These are phyloP conservation scores for Tiphia femorata DNA, from an alignment of 2,888 invertebrate genomes.

Conservation along the genomic window DNA sequence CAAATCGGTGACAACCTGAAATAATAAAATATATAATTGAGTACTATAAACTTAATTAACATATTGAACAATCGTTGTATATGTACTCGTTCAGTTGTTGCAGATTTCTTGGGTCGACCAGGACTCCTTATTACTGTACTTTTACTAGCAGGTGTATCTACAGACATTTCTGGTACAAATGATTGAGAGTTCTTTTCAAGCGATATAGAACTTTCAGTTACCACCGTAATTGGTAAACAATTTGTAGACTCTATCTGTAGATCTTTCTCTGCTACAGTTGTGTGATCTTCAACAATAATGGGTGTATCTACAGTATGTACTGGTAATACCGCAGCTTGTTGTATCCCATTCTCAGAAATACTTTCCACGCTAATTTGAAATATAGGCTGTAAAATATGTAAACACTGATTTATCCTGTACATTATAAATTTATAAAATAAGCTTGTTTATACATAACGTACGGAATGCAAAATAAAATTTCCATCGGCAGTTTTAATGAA, in stretches of 20 bases:
- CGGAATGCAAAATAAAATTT: constrained; percentile 38
- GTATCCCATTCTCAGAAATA: constrained; percentile 20
- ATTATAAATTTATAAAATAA: not conserved
- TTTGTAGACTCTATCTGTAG: not conserved
- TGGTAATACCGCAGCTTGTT: constrained; percentile 31
- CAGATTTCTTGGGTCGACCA: constrained; percentile 54
- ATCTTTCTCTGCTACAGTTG: constrained; percentile 1
- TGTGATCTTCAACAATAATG: constrained; percentile 15
- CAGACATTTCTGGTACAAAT: too few relatives aligned
- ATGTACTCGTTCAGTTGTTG: constrained; percentile 6
- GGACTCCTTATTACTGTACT: constrained; percentile 31
- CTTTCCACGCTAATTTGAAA: constrained; percentile 50
- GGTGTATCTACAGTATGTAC: constrained; percentile 27
- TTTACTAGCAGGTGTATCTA: not conserved
- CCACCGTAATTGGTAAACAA: not conserved
- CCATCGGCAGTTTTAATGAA: constrained; percentile 39
- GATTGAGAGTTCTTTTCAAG: not conserved
- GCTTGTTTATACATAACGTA: constrained; percentile 19
- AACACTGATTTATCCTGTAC: not conserved
- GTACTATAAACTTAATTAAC: not conserved
- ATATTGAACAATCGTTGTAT: not conserved
- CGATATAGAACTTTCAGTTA: constrained; percentile 7
- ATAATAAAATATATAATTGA: too few relatives aligned
- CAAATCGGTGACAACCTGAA: constrained; percentile 22
- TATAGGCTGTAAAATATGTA: constrained; percentile 41